A percentile compares a stretch with the other conserved stretches of the same genome.
These are phyloP conservation scores for Channa striata DNA, from an alignment of 2,797 vertebrate genomes.

Conservation along the genomic window DNA sequence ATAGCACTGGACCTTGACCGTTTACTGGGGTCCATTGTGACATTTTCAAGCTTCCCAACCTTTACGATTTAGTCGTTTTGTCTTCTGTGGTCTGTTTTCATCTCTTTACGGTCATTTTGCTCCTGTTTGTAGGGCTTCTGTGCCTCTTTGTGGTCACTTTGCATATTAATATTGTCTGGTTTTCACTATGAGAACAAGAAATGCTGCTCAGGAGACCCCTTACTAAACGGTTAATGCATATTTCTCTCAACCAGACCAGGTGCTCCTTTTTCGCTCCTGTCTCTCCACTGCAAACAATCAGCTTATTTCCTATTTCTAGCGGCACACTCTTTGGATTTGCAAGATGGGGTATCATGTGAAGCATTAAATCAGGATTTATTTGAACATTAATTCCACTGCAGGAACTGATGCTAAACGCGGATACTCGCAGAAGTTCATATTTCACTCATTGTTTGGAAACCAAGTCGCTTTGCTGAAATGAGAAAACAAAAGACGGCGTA, in stretches of 20 bases:
- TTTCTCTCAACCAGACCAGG: conserved; percentile 1
- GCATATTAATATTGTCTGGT: background rate
- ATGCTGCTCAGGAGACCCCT: background rate
- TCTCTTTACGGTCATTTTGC: background rate
- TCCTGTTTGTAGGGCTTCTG: background rate
- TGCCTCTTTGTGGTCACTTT: background rate
- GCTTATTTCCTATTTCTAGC: conserved; percentile 14
- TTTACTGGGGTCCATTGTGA: no score
- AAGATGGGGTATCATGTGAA: conserved; percentile 19
- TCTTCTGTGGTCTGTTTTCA: no score
- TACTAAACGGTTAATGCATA: background rate
- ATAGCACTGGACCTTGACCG: no score
- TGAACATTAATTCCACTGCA: conserved; percentile 24
- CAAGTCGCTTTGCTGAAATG: conserved; percentile 11
- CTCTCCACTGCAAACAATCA: conserved; percentile 8
- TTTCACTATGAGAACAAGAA: background rate
- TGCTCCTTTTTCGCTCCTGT: background rate
- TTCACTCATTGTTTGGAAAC: conserved; percentile 20
- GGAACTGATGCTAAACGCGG: conserved; percentile 4
- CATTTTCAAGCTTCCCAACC: no score
- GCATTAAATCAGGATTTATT: conserved; percentile 45
- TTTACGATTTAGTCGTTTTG: no score
- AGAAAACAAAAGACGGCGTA: background rate
- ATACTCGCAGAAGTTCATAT: conserved; percentile 4
- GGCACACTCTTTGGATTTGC: conserved; percentile 19